Evolutionary conservation across 2,113 vertebrate species (phyloP), one percentile per base, ranked within the genome.

Genomic region (Petrocephalus microphthalmus): DNA sequence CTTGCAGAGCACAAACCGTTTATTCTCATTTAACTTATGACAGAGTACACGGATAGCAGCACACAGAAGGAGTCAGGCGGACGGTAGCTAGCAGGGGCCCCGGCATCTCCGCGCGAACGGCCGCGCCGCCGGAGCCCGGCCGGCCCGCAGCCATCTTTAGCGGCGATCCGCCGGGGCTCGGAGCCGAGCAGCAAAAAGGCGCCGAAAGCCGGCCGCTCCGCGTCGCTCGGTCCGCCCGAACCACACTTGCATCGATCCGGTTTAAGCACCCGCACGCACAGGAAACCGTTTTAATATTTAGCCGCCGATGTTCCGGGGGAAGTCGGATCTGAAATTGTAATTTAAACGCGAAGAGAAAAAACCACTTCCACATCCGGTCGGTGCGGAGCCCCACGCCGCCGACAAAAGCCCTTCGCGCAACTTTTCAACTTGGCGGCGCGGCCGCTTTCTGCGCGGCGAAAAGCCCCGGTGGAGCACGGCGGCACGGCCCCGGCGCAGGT

Each of bases 331-430:
- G 93, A 95, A 95, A 94, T 93, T 91, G 93, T 94, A 93, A 93
- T 94, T 94, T 95, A 94, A 94, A 94, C 93, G 33, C 92, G 74
- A 90, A 91, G 92, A 89, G 87, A 95, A 95, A 94, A 95, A 95
- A 95, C 94, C 92, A 95, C 95, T 95, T 95, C 95, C 95, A 95
- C 95, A 95, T 95, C 95, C 95, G 95, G 95, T 95, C 81, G 86
- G 92, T 87, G 45, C 89, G 87, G 85, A 91, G 11, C 85, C 74
- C 8, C 91, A 86, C 87, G 91, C 90, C 0, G 49, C 90, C 85
- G 37, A 88, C 25, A 67, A 64, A n/a, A 45, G n/a, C 29, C 49
- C 37, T 89, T 88, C 60, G 51, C 37, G 60, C 87, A 84, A 56
- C 85, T 89, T 1, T 81, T 74, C 64, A 5, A 17, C 3, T 1